Percentiles rank a stretch among this genome's conserved stretches.
These are phyloP conservation scores for Scaptomyza reducta DNA, from an alignment of 2,888 invertebrate genomes.

Conservation along the genomic window DNA sequence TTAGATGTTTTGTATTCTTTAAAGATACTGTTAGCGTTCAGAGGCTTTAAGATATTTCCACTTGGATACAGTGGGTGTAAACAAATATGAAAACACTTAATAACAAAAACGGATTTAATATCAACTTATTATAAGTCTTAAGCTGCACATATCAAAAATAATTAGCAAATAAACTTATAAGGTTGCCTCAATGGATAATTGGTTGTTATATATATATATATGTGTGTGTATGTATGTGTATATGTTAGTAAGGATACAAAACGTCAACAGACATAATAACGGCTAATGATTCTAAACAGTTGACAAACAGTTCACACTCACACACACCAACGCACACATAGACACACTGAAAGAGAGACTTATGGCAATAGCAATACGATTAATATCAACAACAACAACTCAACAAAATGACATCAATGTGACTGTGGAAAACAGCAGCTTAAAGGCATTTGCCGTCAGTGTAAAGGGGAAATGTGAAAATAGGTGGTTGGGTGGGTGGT, in stretches of 20 bases:
- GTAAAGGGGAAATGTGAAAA: too few relatives aligned
- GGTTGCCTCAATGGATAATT: slow-evolving; percentile 12
- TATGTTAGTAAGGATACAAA: slow-evolving; percentile 7
- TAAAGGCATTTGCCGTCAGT: slow-evolving; percentile 17
- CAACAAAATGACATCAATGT: slow-evolving; percentile 27
- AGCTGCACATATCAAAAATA: background rate
- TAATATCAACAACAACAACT: slow-evolving; percentile 39
- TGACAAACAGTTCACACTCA: slow-evolving; percentile 21
- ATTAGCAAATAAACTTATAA: background rate
- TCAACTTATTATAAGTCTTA: too few relatives aligned
- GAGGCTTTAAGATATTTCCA: background rate
- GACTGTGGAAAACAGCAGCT: slow-evolving; percentile 14
- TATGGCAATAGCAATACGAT: slow-evolving; percentile 57
- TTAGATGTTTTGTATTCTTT: background rate
- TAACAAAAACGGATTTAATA: background rate
- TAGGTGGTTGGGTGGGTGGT: too few relatives aligned
- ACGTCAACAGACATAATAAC: slow-evolving; percentile 34
- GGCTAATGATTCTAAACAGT: slow-evolving; percentile 41
- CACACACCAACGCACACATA: slow-evolving; percentile 7
- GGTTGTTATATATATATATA: background rate
- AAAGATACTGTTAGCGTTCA: background rate
- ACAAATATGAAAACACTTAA: too few relatives aligned
- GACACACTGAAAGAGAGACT: slow-evolving; percentile 15
- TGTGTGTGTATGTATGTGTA: background rate
- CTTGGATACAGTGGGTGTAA: background rate